Conservation (phyloP, 1,140 invertebrate genomes). For the Drosophila erecta region DNA sequence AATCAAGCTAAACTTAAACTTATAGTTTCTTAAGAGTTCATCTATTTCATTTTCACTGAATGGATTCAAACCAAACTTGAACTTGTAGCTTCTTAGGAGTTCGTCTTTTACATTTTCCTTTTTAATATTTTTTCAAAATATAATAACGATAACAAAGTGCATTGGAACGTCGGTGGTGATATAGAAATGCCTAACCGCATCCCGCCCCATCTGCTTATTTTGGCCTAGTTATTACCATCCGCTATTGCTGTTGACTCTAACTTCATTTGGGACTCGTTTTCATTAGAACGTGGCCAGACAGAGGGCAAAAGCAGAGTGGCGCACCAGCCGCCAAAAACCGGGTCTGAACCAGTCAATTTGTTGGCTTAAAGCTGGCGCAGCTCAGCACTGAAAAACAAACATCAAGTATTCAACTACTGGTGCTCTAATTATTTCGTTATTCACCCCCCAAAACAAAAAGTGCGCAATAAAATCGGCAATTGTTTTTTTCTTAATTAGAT, state of each 20-base stretch:
- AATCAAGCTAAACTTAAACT: too few relatives aligned
- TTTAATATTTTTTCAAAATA: not conserved
- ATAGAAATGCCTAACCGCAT: too few relatives aligned
- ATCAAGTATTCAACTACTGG: slow-evolving; percentile 17
- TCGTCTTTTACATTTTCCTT: not conserved
- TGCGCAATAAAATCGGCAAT: slow-evolving; percentile 53
- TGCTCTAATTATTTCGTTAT: slow-evolving; percentile 35
- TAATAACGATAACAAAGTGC: not conserved
- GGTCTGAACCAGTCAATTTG: slow-evolving; percentile 22
- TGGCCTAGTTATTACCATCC: slow-evolving; percentile 20
- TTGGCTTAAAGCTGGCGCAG: not conserved
- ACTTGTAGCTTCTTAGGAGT: too few relatives aligned
- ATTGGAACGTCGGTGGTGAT: not conserved
- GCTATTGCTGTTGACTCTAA: slow-evolving; percentile 1
- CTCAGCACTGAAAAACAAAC: slow-evolving; percentile 1
- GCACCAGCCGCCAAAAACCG: slow-evolving; percentile 9
- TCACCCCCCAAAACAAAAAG: slow-evolving; percentile 16
- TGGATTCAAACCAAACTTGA: too few relatives aligned
- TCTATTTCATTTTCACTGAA: not conserved
- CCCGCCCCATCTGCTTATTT: not conserved
- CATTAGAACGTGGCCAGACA: slow-evolving; percentile 30
- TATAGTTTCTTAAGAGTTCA: too few relatives aligned
- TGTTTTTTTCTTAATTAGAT: slow-evolving; percentile 64
- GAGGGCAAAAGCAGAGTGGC: slow-evolving; percentile 11
- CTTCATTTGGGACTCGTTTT: slow-evolving; percentile 39